Base-by-base conservation (phyloP, 2,113 vertebrate genomes). In the Leptocoma aspasia region DNA sequence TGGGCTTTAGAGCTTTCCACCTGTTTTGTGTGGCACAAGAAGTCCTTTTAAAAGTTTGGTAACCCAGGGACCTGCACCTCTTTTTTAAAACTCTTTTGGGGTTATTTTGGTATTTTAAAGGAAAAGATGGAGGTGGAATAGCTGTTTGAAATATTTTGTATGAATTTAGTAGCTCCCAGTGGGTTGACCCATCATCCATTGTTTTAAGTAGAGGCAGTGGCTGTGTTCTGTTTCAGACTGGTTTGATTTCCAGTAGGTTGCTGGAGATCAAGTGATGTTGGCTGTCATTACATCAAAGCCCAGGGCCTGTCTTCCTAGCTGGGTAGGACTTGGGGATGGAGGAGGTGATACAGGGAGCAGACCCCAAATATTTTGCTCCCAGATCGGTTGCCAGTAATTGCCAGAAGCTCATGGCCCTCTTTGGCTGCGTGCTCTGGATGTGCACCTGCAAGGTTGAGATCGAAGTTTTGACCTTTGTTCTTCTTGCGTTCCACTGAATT, bases 371-470 rank as follows among this genome's bases (percentile, higher is more conserved):
- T 69, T 80, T 81, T 20, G 4, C 22, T 92, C 42, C 56, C 0
- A 0, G 13, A 15, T 79, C 41, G 65, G 23, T 59, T 35, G 39
- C 27, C 37, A 15, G 26, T n/a, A 22, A 3, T 14, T 35, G 45
- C 44, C 19, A 23, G 52, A 9, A 88, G 19, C 1, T 0, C 19
- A 15, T 47, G 70, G 27, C 59, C 31, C 52, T 52, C 9, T 78
- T 60, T 56, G 78, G 13, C 59, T 56, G 24, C 10, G 19, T 1
- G 7, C 76, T 82, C n/a, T 30, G 47, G 54, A 72, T 59, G 57
- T 85, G 66, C 63, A 92, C 81, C 87, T 95, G 60, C 81, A 86
- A 80, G 68, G 64, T n/a, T 75, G 49, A 81, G 80, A 52, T 54
- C 3, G 26, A 52, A 37, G 52, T 53, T 85, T 31, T 89, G 57